Conservation (phyloP, 1,140 invertebrate species). For the Dendrolimus punctatus region DNA sequence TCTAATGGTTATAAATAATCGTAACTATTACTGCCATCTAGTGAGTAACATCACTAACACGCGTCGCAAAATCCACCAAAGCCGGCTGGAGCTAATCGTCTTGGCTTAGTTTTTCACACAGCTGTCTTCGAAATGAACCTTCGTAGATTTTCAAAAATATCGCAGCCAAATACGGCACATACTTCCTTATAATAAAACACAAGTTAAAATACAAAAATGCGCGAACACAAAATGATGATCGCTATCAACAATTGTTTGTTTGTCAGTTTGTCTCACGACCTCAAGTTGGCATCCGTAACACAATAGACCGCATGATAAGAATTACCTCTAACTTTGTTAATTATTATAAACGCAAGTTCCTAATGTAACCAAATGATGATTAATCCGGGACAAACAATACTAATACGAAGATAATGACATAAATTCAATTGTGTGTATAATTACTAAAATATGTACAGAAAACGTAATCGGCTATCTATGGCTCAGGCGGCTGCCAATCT, state of each 20-base stretch:
- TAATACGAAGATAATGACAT: background rate
- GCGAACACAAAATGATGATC: constrained; percentile 50
- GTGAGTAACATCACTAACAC: too few relatives aligned
- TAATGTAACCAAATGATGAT: background rate
- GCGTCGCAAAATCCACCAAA: too few relatives aligned
- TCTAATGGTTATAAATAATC: too few relatives aligned
- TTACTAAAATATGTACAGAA: too few relatives aligned
- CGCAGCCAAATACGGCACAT: constrained; percentile 3
- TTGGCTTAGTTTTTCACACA: too few relatives aligned
- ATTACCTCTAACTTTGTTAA: constrained; percentile 36
- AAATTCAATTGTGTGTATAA: background rate
- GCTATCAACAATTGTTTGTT: constrained; percentile 38
- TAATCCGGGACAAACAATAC: constrained; percentile 17
- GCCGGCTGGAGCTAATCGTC: too few relatives aligned
- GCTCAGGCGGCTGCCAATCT: too few relatives aligned
- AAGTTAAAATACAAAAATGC: constrained; percentile 27
- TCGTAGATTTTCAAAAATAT: background rate
- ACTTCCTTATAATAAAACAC: constrained; percentile 48
- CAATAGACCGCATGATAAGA: constrained; percentile 48
- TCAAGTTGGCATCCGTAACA: constrained; percentile 44
- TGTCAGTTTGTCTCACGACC: constrained; percentile 49
- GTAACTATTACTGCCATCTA: too few relatives aligned
- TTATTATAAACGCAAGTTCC: constrained; percentile 36
- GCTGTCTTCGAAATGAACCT: too few relatives aligned
- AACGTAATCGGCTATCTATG: too few relatives aligned